Percentiles rank a stretch among this genome's conserved stretches.
Conservation (phyloP, 2,797 vertebrate genomes). For the Rhinoraja longicauda region DNA sequence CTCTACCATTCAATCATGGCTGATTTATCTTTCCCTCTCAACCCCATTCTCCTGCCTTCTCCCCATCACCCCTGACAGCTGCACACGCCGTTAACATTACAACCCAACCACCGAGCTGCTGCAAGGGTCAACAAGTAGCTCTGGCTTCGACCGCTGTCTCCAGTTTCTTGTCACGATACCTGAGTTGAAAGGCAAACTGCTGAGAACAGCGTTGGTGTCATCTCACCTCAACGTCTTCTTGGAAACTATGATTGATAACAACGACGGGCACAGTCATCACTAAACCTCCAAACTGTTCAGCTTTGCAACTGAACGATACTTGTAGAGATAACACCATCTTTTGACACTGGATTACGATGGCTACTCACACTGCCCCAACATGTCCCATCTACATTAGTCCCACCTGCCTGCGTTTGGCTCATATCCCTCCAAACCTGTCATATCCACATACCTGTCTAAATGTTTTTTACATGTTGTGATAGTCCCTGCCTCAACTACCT, state of each 20-base stretch:
- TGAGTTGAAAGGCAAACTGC: not conserved
- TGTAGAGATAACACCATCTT: not conserved
- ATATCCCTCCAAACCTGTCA: too few relatives aligned
- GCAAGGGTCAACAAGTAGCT: not conserved
- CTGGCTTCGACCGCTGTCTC: not conserved
- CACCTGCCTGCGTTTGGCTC: too few relatives aligned
- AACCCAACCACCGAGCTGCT: not conserved
- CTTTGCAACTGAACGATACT: not conserved
- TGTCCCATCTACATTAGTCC: too few relatives aligned
- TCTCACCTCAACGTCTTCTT: not conserved
- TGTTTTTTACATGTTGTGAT: too few relatives aligned
- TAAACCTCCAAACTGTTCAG: not conserved
- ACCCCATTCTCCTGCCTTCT: too few relatives aligned
- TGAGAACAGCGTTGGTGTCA: conserved; percentile 17
- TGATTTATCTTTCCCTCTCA: too few relatives aligned
- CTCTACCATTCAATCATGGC: too few relatives aligned
- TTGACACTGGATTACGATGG: not conserved
- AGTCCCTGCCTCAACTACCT: too few relatives aligned
- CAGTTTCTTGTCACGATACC: not conserved
- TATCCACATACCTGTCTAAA: too few relatives aligned
- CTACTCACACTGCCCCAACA: too few relatives aligned
- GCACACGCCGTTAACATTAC: not conserved
- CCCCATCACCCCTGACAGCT: too few relatives aligned
- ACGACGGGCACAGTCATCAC: not conserved
- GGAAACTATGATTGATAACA: not conserved